Percentiles rank a stretch among this genome's conserved stretches.
phyloP scores from a whole-genome alignment of 2,888 invertebrate species.

The Imbricaverruca yamaguchii region DNA sequence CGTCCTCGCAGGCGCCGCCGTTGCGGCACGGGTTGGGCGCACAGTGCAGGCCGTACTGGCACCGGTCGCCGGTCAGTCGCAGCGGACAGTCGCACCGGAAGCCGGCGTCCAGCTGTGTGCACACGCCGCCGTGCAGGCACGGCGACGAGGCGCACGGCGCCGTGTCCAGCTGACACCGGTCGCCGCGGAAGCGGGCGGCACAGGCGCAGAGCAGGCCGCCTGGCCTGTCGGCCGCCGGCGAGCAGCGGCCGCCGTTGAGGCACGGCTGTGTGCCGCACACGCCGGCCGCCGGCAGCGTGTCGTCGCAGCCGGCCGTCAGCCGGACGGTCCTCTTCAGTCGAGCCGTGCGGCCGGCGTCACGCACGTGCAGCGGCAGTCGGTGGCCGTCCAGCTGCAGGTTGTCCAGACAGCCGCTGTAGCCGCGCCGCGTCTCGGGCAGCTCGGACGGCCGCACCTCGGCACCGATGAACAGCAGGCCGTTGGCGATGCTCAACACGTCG shows the following conservation, averaged over 20 bases:
- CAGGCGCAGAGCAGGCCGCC: conserved; percentile 64
- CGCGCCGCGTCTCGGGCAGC: conserved; percentile 61
- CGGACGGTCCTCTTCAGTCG: conserved; percentile 41
- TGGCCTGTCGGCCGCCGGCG: conserved; percentile 44
- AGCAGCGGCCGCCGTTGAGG: conserved; percentile 62
- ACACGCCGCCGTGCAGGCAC: conserved; percentile 66
- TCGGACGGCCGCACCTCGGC: conserved; percentile 55
- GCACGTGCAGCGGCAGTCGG: conserved; percentile 64
- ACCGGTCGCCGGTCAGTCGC: conserved; percentile 52
- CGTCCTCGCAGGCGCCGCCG: conserved; percentile 84
- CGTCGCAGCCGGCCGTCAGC: conserved; percentile 41
- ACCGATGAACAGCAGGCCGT: conserved; percentile 73
- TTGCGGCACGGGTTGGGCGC: conserved; percentile 72
- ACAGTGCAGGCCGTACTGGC: conserved; percentile 71
- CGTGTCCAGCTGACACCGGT: conserved; percentile 74
- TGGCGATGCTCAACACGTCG: conserved; percentile 74
- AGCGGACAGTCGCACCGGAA: conserved; percentile 67
- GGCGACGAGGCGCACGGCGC: conserved; percentile 83
- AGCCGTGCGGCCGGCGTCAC: conserved; percentile 50
- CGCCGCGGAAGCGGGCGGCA: conserved; percentile 65
- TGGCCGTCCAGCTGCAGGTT: conserved; percentile 70
- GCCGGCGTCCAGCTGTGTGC: conserved; percentile 47
- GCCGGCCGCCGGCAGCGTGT: conserved; percentile 50
- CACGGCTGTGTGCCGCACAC: conserved; percentile 71
- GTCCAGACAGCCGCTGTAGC: conserved; percentile 86